Evolutionary conservation across 37 sponge, comb jelly and placozoan species (phyloP).

Genomic region (Beroe forskalii): DNA sequence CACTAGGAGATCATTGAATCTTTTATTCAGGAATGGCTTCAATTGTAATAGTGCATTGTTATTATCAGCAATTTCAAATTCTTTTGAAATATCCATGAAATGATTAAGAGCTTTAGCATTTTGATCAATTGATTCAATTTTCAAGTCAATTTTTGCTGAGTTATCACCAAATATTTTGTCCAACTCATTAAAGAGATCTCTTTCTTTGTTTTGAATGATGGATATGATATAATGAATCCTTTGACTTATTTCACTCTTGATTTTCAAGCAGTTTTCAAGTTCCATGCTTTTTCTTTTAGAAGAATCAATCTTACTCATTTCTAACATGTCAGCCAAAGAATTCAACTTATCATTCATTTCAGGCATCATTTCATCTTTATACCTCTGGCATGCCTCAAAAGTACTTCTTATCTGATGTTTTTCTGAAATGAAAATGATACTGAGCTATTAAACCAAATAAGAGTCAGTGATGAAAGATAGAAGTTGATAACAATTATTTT

Average conservation of each 20-base stretch:
- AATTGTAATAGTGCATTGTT: neutral
- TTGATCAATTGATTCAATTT: neutral
- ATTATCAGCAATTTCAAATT: neutral
- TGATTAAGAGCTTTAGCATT: neutral
- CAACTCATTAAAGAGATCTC: neutral
- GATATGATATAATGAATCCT: neutral
- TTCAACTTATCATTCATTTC: neutral
- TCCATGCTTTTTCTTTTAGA: neutral
- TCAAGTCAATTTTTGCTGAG: neutral
- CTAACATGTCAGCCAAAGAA: neutral
- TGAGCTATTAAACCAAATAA: neutral
- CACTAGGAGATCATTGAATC: neutral
- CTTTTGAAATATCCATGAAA: neutral
- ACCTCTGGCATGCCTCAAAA: neutral
- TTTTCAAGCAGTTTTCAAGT: neutral
- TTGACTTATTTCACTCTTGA: neutral
- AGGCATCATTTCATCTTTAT: neutral
- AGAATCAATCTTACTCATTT: neutral
- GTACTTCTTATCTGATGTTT: neutral
- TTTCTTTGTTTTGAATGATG: neutral
- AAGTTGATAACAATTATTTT: too few species aligned
- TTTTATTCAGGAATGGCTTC: conserved; percentile 1
- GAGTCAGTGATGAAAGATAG: too few species aligned
- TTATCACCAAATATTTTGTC: neutral
- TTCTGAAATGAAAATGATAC: neutral